Conservation (phyloP, 30 jellyfish, hydroid and myxozoan genomes). For the Haliclystus octoradiatus region DNA sequence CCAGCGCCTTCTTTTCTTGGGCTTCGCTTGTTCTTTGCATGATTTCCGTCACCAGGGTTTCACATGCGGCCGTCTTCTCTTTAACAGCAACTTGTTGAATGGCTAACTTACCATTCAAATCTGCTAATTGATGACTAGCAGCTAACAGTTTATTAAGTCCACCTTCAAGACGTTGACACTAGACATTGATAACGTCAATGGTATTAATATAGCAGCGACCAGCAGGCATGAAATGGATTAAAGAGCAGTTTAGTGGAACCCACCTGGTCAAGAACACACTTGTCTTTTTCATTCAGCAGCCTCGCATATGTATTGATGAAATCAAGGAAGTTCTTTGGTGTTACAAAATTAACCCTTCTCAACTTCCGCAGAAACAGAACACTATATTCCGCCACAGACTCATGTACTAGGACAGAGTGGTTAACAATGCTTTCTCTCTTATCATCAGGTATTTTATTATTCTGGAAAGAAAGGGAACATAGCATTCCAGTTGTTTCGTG, state of each 20-base stretch:
- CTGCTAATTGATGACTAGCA: conserved; percentile 90
- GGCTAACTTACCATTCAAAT: conserved; percentile 77
- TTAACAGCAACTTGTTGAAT: conserved; percentile 90
- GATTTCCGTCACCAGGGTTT: conserved; percentile 68
- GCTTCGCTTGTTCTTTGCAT: conserved; percentile 69
- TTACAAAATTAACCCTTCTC: conserved; percentile 82
- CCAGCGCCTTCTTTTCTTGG: conserved; percentile 75
- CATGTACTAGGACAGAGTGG: conserved; percentile 87
- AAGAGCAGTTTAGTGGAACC: too few relatives aligned
- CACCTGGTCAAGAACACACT: conserved; percentile 89
- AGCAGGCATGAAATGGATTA: too few relatives aligned
- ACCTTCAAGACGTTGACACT: conserved; percentile 96
- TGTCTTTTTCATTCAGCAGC: conserved; percentile 79
- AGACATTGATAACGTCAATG: neutral
- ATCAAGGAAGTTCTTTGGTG: conserved; percentile 92
- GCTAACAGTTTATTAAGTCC: conserved; percentile 82
- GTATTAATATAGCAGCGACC: too few relatives aligned
- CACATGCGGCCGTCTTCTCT: conserved; percentile 96
- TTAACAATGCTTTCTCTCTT: conserved; percentile 58
- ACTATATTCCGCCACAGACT: conserved; percentile 87
- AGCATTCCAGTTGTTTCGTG: neutral
- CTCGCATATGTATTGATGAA: conserved; percentile 75
- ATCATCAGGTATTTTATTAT: conserved; percentile 68
- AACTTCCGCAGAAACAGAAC: conserved; percentile 62
- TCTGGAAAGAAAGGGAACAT: conserved; percentile 20